Percentiles rank a stretch among this genome's conserved stretches.
Conservation (phyloP, 1,140 invertebrate genomes). For the Caenorhabditis brenneri region DNA sequence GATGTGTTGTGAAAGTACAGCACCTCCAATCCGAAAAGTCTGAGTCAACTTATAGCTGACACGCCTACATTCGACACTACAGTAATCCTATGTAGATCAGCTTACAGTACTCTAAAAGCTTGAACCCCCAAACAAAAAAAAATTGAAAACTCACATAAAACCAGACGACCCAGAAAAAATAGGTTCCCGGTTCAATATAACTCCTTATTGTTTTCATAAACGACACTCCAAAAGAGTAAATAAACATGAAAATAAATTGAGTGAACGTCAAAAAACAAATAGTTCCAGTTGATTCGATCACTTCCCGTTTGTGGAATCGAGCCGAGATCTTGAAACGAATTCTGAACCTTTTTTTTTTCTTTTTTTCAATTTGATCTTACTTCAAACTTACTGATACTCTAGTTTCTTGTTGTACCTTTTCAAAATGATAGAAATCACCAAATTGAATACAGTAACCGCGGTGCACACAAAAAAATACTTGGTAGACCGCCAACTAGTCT, state of each 20-base stretch:
- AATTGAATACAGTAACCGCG: not conserved
- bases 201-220: not conserved
- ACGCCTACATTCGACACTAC: too few relatives aligned
- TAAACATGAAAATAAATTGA: not conserved
- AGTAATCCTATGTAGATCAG: too few relatives aligned
- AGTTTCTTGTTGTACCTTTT: constrained; percentile 17
- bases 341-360: not conserved
- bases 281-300: not conserved
- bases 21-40: too few relatives aligned
- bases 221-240: not conserved
- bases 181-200: not conserved
- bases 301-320: not conserved
- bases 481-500: not conserved
- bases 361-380: too few relatives aligned
- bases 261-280: not conserved
- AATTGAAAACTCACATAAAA: not conserved
- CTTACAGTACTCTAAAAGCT: too few relatives aligned
- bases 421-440: not conserved
- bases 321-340: not conserved
- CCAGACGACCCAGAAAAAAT: not conserved
- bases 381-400: constrained; percentile 33
- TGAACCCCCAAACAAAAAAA: too few relatives aligned
- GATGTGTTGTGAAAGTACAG: too few relatives aligned
- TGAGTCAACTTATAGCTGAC: too few relatives aligned
- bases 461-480: not conserved